Evolutionary conservation across 2,113 vertebrate species (phyloP).

Genomic region (Vulpes lagopus): DNA sequence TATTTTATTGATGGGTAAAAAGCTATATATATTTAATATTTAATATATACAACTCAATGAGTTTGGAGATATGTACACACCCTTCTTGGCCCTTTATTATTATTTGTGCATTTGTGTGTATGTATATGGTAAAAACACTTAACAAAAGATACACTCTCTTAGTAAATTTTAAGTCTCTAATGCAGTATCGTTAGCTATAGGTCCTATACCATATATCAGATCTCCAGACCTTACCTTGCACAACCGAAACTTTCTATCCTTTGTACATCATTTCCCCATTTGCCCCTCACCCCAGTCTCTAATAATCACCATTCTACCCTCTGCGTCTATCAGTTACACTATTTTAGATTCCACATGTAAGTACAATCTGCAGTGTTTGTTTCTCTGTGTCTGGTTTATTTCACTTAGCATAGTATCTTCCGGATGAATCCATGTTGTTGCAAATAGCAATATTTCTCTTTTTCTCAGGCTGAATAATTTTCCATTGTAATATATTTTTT

Average conservation of each 20-base stretch:
- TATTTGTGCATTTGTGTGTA: background rate
- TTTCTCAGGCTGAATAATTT: background rate
- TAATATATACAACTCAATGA: background rate
- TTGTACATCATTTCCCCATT: background rate
- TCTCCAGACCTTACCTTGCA: background rate
- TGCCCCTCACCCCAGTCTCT: background rate
- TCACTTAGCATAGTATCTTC: background rate
- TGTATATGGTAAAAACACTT: background rate
- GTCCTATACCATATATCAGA: background rate
- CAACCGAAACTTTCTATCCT: background rate
- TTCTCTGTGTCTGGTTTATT: background rate
- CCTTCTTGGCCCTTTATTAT: background rate
- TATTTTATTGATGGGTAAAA: background rate
- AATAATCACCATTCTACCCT: background rate
- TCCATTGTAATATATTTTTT: background rate
- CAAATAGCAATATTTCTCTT: background rate
- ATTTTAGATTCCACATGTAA: background rate
- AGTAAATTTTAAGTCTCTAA: background rate
- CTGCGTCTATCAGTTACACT: background rate
- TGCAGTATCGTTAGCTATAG: background rate
- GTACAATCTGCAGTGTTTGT: background rate
- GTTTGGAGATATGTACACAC: background rate
- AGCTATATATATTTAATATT: background rate
- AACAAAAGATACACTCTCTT: background rate
- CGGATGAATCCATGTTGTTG: background rate